Base-by-base conservation (phyloP, 2,888 invertebrate genomes). In the Chorisops tibialis region DNA sequence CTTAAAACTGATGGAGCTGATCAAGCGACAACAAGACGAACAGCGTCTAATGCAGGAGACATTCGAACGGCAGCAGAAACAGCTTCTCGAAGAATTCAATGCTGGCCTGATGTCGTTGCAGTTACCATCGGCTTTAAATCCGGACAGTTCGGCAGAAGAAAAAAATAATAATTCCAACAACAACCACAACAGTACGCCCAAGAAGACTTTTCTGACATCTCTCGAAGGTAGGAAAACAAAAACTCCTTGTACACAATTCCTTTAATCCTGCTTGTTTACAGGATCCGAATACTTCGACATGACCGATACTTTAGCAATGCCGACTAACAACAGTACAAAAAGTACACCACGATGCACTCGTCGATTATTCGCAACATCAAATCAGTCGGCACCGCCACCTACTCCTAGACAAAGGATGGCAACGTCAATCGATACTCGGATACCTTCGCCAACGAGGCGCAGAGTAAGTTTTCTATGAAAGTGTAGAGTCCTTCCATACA, bases 41-140 rank as follows among this genome's bases (percentile, higher is more conserved):
- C 87, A 87, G 69, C 74, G 81, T 49, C 74, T 82, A 22, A 75
- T 88, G 67, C 85, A 86, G 68, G 80, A 84, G 69, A 81, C 83
- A 45, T 88, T 88, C 68, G 85, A 87, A 66, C 81, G 82, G 51
- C 87, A 88, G 70, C 86, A 87, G 70, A 80, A 80, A 64, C 73
- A 83, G 62, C 74, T 88, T 1, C 78, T 84, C 18, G 73, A 77
- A 9, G 71, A 77, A 59, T 70, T 76, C 11, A 70, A 71, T 22
- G 66, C 69, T 0, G 70, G 45, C n/a, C 12, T 56, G 45, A 56
- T 43, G 56, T 56, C 56, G 16, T 35, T 56, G 35, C 43, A 56
- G 45, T 22, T 45, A 11, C 45, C 43, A 5, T 30, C 43, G 22
- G 12, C 14, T 9, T 4, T 22, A 22, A 16, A 9, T 14, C 14